Percentiles rank a stretch among this genome's conserved stretches.
phyloP scores from a whole-genome alignment of 92 coral and sea anemone species.

The Porites lobata region DNA sequence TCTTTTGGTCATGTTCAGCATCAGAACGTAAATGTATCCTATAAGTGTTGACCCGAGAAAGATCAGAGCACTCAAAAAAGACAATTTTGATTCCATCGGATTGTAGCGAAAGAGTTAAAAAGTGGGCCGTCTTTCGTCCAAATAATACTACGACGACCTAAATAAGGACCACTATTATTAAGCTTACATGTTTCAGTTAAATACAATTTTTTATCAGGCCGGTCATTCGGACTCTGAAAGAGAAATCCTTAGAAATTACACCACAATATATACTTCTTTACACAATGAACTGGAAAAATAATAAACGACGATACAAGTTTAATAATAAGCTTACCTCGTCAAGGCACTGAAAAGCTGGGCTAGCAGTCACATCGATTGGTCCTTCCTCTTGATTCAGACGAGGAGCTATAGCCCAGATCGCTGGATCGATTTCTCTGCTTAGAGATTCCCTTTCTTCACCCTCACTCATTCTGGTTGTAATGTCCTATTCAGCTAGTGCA shows the following conservation, averaged over 20 bases:
- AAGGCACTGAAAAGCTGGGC: slow-evolving; percentile 98
- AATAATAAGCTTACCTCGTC: slow-evolving; percentile 80
- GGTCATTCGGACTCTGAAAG: neutral
- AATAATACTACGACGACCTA: too few relatives aligned
- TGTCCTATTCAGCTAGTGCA: neutral
- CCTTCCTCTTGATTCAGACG: slow-evolving; percentile 97
- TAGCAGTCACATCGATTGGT: slow-evolving; percentile 95
- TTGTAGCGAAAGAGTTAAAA: too few relatives aligned
- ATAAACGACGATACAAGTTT: neutral
- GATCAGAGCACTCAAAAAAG: too few relatives aligned
- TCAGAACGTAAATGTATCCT: too few relatives aligned
- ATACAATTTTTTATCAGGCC: too few relatives aligned
- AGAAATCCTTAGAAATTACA: too few relatives aligned
- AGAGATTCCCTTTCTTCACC: slow-evolving; percentile 90
- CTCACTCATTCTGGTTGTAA: slow-evolving; percentile 81
- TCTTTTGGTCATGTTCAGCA: too few relatives aligned
- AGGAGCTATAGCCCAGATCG: slow-evolving; percentile 98
- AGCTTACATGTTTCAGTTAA: too few relatives aligned
- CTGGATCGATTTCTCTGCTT: slow-evolving; percentile 84
- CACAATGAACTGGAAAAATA: neutral
- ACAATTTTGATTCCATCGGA: too few relatives aligned
- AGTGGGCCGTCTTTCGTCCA: too few relatives aligned
- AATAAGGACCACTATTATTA: too few relatives aligned
- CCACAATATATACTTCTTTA: neutral
- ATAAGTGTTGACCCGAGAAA: too few relatives aligned